Evolutionary conservation across 1,140 invertebrate genomes (phyloP).

Genomic region (Procambarus virginalis): DNA sequence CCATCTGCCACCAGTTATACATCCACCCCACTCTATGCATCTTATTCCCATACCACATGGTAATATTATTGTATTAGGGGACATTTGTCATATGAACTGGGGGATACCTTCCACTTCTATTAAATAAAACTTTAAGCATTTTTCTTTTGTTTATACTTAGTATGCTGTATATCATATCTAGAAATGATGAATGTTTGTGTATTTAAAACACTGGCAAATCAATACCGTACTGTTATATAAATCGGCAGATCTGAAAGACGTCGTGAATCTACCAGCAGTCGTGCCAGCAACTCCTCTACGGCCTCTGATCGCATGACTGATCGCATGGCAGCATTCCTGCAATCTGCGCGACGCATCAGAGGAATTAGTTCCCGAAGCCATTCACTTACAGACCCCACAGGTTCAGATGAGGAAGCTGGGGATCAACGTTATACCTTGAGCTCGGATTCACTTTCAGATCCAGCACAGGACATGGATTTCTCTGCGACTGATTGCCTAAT

Average conservation of each 20-base stretch:
- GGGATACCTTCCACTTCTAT: too few species aligned
- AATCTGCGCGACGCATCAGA: slow-evolving; percentile 33
- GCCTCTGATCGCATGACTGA: slow-evolving; percentile 56
- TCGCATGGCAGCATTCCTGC: slow-evolving; percentile 55
- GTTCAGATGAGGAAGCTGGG: slow-evolving; percentile 50
- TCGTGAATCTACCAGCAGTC: slow-evolving; percentile 52
- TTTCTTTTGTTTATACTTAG: too few species aligned
- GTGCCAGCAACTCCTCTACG: slow-evolving; percentile 56
- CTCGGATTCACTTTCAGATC: slow-evolving; percentile 57
- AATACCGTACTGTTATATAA: too few species aligned
- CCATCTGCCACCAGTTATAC: too few species aligned
- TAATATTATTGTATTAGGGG: too few species aligned
- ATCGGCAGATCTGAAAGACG: slow-evolving; percentile 21
- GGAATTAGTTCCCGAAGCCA: slow-evolving; percentile 44
- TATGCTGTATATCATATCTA: too few species aligned
- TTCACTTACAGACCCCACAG: slow-evolving; percentile 53
- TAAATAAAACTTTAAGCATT: too few species aligned
- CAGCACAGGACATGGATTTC: slow-evolving; percentile 48
- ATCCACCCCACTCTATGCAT: too few species aligned
- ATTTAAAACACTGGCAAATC: too few species aligned
- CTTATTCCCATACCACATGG: too few species aligned
- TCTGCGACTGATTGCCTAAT: slow-evolving; percentile 21
- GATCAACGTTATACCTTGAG: slow-evolving; percentile 50
- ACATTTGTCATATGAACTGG: too few species aligned
- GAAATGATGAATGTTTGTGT: too few species aligned